Conservation (phyloP, 1,140 invertebrate species). For the Apis mellifera region Amel_HAv3.1 CM009935.2:7084501-7085000, state of each 20-base stretch:
- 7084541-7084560: conserved; percentile 32
- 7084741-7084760: not conserved
- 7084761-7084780: no score
- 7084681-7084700: not conserved
- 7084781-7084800: no score
- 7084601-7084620: conserved; percentile 41
- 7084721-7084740: not conserved
- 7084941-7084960: conserved; percentile 19
- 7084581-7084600: conserved; percentile 32
- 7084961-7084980: conserved; percentile 52
- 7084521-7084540: conserved; percentile 29
- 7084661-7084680: not conserved
- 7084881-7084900: conserved; percentile 1
- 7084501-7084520: conserved; percentile 12
- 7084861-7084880: not conserved
- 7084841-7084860: not conserved
- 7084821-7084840: not conserved
- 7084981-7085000: conserved; percentile 55
- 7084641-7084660: not conserved
- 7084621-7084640: conserved; percentile 36
- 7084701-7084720: not conserved
- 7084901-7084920: not conserved
- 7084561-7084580: conserved; percentile 39
- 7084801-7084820: not conserved
- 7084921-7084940: conserved; percentile 35